Conservation (phyloP, 2,113 vertebrate genomes). For the Malurus alboscapulatus region DNA sequence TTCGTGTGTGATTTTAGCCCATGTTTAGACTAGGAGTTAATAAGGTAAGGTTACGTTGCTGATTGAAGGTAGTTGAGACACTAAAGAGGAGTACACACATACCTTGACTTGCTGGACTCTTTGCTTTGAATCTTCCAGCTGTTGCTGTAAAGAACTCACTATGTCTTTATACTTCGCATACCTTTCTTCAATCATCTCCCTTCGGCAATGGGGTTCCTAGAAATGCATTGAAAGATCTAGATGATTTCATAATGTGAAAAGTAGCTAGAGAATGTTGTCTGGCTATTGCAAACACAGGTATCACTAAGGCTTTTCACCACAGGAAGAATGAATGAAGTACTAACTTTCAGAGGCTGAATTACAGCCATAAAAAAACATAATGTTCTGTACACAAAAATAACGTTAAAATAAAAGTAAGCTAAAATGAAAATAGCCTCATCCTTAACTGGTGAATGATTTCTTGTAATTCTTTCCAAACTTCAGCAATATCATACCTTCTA, state of each 20-base stretch:
- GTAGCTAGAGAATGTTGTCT: not conserved
- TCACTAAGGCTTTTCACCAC: not conserved
- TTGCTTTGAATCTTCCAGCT: constrained; percentile 81
- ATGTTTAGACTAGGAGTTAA: not conserved
- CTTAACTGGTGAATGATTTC: not conserved
- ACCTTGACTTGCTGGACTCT: constrained; percentile 80
- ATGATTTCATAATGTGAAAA: not conserved
- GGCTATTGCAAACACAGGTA: not conserved
- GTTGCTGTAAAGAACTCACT: constrained; percentile 80
- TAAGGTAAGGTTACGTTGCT: not conserved
- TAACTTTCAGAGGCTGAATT: not conserved
- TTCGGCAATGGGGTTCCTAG: constrained; percentile 80
- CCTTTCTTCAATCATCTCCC: constrained; percentile 77
- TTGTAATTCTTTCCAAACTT: not conserved
- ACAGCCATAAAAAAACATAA: not conserved
- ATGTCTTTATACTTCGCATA: constrained; percentile 82
- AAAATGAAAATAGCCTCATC: not conserved
- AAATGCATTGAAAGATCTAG: constrained; percentile 29
- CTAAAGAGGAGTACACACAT: not conserved
- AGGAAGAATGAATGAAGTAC: not conserved
- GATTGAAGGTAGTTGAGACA: not conserved
- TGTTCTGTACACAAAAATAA: not conserved
- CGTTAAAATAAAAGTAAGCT: not conserved
- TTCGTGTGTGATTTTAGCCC: not conserved
- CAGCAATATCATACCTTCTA: not conserved